Conservation (phyloP, 2,888 invertebrate genomes). For the Arrhopalites spinosus region DNA sequence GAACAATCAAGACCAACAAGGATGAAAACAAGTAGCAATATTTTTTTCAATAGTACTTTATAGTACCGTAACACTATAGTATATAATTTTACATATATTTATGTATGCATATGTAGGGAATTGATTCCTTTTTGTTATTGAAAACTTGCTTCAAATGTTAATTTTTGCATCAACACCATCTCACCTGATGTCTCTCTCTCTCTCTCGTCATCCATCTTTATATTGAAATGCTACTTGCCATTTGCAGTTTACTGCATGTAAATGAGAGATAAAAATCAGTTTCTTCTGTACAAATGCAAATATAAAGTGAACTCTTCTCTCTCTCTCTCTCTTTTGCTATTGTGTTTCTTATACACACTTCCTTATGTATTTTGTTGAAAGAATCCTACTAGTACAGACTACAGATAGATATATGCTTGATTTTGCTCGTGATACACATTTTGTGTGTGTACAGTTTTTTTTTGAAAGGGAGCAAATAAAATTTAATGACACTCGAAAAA, state of each 20-base stretch:
- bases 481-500: constrained; percentile 26
- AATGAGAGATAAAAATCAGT: constrained; percentile 19
- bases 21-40: too few relatives aligned
- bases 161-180: neutral
- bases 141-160: too few relatives aligned
- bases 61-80: too few relatives aligned
- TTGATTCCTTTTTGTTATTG: too few relatives aligned
- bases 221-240: neutral
- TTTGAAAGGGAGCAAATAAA: constrained; percentile 29
- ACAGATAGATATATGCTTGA: too few relatives aligned
- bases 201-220: neutral
- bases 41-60: too few relatives aligned
- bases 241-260: neutral
- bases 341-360: neutral
- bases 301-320: neutral
- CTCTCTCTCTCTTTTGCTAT: neutral
- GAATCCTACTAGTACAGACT: too few relatives aligned
- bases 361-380: too few relatives aligned
- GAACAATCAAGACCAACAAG: too few relatives aligned
- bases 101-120: too few relatives aligned
- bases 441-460: neutral
- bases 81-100: too few relatives aligned
- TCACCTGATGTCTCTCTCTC: constrained; percentile 18
- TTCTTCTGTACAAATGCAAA: neutral
- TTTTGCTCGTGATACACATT: neutral